phyloP scores from a whole-genome alignment of 2,888 invertebrate genomes.

The Lacanobia wlatinum region DNA sequence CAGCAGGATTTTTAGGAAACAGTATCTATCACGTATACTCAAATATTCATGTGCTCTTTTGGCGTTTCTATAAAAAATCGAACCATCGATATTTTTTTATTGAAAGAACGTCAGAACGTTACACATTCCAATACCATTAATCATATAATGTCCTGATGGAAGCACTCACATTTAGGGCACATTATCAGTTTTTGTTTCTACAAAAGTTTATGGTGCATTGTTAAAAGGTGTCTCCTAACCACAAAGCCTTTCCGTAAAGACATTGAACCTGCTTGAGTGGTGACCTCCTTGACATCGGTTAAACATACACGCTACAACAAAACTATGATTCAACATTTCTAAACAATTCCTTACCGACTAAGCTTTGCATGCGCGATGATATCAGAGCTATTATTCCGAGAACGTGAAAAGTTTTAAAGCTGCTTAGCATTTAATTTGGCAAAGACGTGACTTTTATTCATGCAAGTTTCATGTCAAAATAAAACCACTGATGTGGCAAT shows the following conservation, averaged over 20 bases:
- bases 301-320: constrained; percentile 70
- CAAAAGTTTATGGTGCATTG: constrained; percentile 80
- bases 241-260: constrained; percentile 80
- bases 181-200: constrained; percentile 76
- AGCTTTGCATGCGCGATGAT: constrained; percentile 72
- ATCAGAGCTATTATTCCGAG: constrained; percentile 64
- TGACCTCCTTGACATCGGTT: constrained; percentile 81
- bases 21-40: background rate
- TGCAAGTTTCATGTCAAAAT: constrained; percentile 4
- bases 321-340: constrained; percentile 81
- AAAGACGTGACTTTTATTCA: constrained; percentile 9
- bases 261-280: constrained; percentile 83
- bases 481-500: constrained; percentile 31
- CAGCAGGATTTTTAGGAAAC: background rate
- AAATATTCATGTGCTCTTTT: background rate
- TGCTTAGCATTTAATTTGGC: background rate
- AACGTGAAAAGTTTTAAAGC: constrained; percentile 14
- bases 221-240: constrained; percentile 79
- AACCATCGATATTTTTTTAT: constrained; percentile 19
- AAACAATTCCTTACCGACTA: constrained; percentile 68
- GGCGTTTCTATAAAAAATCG: constrained; percentile 5
- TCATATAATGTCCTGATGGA: constrained; percentile 58
- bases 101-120: constrained; percentile 6
- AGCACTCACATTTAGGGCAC: constrained; percentile 80
- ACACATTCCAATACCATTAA: constrained; percentile 55